phyloP scores from a whole-genome alignment of 1,140 invertebrate species.

The Dendroctonus ponderosae region DNA sequence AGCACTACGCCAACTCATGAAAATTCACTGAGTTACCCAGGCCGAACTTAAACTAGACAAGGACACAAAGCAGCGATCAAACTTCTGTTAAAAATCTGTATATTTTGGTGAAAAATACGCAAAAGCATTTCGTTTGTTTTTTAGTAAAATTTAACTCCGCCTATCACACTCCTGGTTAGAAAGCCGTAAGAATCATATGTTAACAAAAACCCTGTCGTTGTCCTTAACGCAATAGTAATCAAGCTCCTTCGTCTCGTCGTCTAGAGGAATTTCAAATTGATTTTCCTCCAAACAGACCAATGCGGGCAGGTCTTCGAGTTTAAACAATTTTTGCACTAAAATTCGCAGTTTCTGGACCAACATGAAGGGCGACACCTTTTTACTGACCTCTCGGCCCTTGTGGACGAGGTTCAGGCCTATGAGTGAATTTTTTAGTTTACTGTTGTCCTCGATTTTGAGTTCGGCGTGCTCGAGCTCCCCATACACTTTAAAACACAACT shows the following conservation, averaged over 20 bases:
- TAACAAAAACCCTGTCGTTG: constrained; percentile 67
- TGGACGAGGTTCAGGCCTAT: constrained; percentile 62
- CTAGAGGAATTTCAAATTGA: constrained; percentile 69
- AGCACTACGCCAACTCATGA: too few species aligned
- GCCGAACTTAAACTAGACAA: too few species aligned
- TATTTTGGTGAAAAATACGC: too few species aligned
- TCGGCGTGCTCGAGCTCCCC: constrained; percentile 75
- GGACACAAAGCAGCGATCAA: too few species aligned
- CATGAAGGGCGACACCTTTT: constrained; percentile 75
- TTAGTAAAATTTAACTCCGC: not conserved
- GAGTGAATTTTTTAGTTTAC: constrained; percentile 69
- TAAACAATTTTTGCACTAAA: constrained; percentile 69
- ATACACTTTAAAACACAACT: constrained; percentile 65
- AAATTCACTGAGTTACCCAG: too few species aligned
- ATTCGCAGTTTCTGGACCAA: constrained; percentile 78
- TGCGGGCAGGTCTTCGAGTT: constrained; percentile 52
- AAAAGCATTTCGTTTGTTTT: too few species aligned
- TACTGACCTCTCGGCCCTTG: constrained; percentile 59
- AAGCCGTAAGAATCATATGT: constrained; percentile 5
- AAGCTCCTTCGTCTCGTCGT: constrained; percentile 78
- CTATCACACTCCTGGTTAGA: not conserved
- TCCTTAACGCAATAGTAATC: constrained; percentile 82
- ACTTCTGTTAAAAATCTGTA: too few species aligned
- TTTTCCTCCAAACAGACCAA: constrained; percentile 56
- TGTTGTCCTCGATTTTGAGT: constrained; percentile 56